These are phyloP conservation scores for Chiroxiphia lanceolata DNA, from an alignment of 2,797 vertebrate genomes.

Conservation along the genomic window DNA sequence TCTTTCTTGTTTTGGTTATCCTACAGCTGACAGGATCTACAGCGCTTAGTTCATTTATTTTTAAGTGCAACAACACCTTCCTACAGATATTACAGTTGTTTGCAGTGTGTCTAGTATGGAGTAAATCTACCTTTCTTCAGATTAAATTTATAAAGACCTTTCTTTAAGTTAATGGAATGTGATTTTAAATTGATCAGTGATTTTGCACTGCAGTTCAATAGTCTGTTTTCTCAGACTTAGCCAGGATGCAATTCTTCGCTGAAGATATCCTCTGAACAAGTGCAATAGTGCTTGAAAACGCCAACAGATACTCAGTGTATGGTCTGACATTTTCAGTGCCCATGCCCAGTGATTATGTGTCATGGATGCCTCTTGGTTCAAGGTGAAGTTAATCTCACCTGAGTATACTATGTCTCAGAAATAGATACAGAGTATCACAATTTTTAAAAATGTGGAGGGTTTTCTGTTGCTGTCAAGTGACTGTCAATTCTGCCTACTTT, in stretches of 20 bases:
- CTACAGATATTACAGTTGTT: not conserved
- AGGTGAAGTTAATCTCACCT: not conserved
- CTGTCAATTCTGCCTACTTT: not conserved
- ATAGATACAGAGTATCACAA: not conserved
- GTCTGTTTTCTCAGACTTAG: not conserved
- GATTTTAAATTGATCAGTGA: not conserved
- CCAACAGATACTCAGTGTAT: not conserved
- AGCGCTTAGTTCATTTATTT: not conserved
- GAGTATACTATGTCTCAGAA: not conserved
- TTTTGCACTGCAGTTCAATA: not conserved
- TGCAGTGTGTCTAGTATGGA: not conserved
- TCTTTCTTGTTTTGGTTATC: not conserved
- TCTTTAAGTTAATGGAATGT: not conserved
- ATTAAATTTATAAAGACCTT: not conserved
- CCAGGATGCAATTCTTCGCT: not conserved
- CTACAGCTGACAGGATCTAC: not conserved
- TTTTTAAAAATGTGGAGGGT: not conserved
- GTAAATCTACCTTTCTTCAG: not conserved
- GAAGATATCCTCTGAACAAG: not conserved
- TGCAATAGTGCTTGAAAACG: conserved; percentile 8
- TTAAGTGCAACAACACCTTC: not conserved
- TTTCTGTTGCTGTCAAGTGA: not conserved
- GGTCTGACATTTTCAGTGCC: not conserved
- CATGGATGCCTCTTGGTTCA: not conserved
- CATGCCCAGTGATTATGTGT: not conserved